Evolutionary conservation across 2,113 vertebrate genomes (phyloP).

Genomic region (Colaptes auratus): DNA sequence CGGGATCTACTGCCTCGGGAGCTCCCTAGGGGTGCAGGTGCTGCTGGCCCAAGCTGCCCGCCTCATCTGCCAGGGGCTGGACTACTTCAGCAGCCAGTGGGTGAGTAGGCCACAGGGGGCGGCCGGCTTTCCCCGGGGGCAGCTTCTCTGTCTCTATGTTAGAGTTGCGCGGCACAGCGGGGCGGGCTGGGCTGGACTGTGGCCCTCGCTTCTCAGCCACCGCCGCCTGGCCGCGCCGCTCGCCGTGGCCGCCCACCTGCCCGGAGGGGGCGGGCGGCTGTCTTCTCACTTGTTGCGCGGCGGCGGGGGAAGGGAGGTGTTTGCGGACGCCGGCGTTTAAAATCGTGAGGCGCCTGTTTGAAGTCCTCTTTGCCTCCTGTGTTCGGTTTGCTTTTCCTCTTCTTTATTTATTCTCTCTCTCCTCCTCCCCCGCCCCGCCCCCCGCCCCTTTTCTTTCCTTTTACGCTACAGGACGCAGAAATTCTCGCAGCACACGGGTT

Average conservation of each 20-base stretch:
- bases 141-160: rapidly evolving
- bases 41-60: conserved; percentile 79
- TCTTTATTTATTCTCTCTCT: no score
- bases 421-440: no score
- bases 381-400: no score
- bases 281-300: conserved; percentile 2
- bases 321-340: not conserved
- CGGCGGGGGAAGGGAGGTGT: not conserved
- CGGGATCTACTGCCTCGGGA: conserved; percentile 86
- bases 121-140: not conserved
- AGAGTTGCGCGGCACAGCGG: not conserved
- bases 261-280: not conserved
- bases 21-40: conserved; percentile 86
- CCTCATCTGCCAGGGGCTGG: conserved; percentile 84
- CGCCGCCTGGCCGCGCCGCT: not conserved
- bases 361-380: no score
- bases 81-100: conserved; percentile 91
- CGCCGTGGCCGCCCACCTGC: not conserved
- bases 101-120: conserved; percentile 85
- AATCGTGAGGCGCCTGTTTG: not conserved
- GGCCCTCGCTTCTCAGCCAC: no score
- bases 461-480: not conserved
- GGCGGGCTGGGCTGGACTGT: not conserved
- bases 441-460: no score
- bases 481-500: rapidly evolving